Percentiles rank a stretch among this genome's conserved stretches.
phyloP scores from a whole-genome alignment of 2,797 vertebrate genomes.

The Leptodactylus fallax region DNA sequence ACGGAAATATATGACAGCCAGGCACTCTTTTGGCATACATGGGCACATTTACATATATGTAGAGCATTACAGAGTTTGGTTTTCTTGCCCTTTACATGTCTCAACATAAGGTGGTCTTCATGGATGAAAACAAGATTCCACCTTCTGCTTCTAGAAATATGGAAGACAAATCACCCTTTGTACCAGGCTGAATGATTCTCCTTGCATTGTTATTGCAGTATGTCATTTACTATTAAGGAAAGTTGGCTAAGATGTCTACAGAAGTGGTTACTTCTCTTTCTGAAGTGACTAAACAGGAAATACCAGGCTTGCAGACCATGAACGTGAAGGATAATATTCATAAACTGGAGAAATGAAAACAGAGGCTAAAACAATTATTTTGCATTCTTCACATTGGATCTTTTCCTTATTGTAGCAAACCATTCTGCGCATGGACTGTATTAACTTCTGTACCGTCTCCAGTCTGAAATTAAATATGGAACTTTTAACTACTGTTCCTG shows the following conservation, averaged over 20 bases:
- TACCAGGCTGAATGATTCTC: constrained; percentile 12
- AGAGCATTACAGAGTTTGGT: neutral
- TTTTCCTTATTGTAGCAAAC: neutral
- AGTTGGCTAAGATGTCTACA: constrained; percentile 13
- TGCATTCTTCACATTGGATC: constrained; percentile 1
- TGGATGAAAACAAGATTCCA: neutral
- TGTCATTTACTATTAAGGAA: constrained; percentile 22
- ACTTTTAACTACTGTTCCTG: constrained; percentile 26
- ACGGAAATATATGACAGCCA: too few species aligned
- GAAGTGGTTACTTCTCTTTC: constrained; percentile 10
- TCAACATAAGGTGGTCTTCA: neutral
- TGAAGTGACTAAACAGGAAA: constrained; percentile 41
- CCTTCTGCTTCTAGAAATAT: neutral
- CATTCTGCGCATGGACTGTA: neutral
- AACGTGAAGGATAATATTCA: constrained; percentile 18
- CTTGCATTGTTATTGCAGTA: neutral
- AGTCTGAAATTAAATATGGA: constrained; percentile 39
- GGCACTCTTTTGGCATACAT: neutral
- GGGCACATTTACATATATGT: neutral
- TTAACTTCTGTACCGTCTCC: constrained; percentile 21
- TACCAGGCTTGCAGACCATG: constrained; percentile 37
- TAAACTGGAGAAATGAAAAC: constrained; percentile 32
- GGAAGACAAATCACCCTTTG: neutral
- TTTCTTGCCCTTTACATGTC: neutral
- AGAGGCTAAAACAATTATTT: constrained; percentile 34